Evolutionary conservation across 2,113 vertebrate genomes (phyloP).

Genomic region (Esox niger): DNA sequence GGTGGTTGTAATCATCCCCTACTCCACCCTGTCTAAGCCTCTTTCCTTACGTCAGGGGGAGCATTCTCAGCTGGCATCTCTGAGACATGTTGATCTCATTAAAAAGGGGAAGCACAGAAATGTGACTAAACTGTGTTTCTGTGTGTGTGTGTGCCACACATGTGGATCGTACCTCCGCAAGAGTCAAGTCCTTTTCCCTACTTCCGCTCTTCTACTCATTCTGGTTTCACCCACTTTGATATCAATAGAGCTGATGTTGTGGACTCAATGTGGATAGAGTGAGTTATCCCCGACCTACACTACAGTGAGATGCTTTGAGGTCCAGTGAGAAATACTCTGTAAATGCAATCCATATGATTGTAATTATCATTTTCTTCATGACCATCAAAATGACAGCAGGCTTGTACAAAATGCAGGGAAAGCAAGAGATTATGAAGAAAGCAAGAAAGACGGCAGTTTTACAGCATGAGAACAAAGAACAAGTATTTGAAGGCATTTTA

Average conservation of each 20-base stretch:
- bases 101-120: background rate
- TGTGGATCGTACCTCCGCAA: background rate
- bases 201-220: background rate
- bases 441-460: too few species aligned
- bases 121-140: constrained; percentile 5
- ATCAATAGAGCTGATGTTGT: background rate
- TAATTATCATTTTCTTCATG: background rate
- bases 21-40: constrained; percentile 9
- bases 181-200: background rate
- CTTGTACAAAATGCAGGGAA: background rate
- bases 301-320: background rate
- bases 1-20: background rate
- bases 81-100: background rate
- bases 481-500: too few species aligned
- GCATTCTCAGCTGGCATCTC: background rate
- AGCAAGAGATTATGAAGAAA: background rate
- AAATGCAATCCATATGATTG: background rate
- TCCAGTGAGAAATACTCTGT: background rate
- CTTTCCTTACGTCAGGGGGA: background rate
- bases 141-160: too few species aligned
- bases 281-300: too few species aligned
- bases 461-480: too few species aligned
- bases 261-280: too few species aligned
- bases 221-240: constrained; percentile 1
- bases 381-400: background rate